Evolutionary conservation across 1,140 invertebrate genomes (phyloP), one percentile per base, ranked within the genome.

Genomic region (Myzus persicae): DNA sequence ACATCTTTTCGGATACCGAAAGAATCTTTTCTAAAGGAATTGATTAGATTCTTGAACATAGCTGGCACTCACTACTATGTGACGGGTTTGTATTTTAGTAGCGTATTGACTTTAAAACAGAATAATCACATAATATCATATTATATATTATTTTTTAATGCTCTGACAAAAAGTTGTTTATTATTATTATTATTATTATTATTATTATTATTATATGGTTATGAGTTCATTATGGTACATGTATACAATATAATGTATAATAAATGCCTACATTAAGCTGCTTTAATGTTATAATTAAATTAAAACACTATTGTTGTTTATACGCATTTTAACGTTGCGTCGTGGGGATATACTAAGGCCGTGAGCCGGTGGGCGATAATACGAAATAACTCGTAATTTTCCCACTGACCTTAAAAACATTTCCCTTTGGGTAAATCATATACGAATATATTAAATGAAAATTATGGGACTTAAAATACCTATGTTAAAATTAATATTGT

Each of bases 271-370:
- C 38, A 84, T 84, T 84, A 84, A 84, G 82, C 38, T 11, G 82
- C 40, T 84, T 84, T 84, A 84, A 84, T 42, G 38, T 84, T 84
- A 84, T 84, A 84, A 84, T 84, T 40, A 40, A 84, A 84, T 84
- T 40, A 84, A 40, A 40, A 84, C 82, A 40, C 82, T 84, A 84
- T 84, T 84, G 24, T 84, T 40, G 40, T 84, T 76, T 76, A 76
- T 76, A 76, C 59, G 59, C 59, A 76, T 76, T 76, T 76, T 76
- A 76, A n/a, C 59, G 59, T 67, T n/a, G 59, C 14, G 24, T 84
- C 82, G 38, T 84, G 82, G 36, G 38, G 36, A 84, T 84, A 76
- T 76, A 76, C 31, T 40, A 84, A 40, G 82, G 38, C 40, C 24
- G 82, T 11, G 40, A 40, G 24, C 24, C 8, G 38, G 82, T 24